Evolutionary conservation across 2,113 vertebrate species (phyloP).

Genomic region (Paradoxurus hermaphroditus): DNA sequence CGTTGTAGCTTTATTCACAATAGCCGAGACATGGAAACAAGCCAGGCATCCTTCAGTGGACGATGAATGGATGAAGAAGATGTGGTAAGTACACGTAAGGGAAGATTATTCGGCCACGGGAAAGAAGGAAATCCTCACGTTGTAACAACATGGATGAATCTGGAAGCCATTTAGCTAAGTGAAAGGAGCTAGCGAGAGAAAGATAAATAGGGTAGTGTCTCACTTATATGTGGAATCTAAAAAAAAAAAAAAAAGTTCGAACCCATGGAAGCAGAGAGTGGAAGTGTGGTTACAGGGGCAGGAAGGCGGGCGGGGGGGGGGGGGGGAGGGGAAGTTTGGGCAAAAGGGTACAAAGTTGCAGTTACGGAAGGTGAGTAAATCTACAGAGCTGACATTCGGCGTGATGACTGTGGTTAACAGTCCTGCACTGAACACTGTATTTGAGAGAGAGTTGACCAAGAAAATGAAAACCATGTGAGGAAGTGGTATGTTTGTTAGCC

Average conservation of each 20-base stretch:
- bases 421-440: too few relatives aligned
- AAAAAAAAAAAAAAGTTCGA: neutral
- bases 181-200: neutral
- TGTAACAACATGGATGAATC: neutral
- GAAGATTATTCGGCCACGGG: neutral
- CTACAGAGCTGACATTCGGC: neutral
- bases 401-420: neutral
- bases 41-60: neutral
- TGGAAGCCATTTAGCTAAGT: neutral
- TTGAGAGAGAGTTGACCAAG: neutral
- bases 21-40: neutral
- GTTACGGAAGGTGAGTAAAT: neutral
- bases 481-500: neutral
- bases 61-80: neutral
- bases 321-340: neutral
- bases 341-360: neutral
- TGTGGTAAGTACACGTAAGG: too few relatives aligned
- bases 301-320: neutral
- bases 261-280: neutral
- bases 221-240: neutral
- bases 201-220: neutral
- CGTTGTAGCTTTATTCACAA: neutral
- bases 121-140: neutral
- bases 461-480: neutral
- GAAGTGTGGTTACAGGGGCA: neutral